Evolutionary conservation across 2,888 invertebrate genomes (phyloP).

Genomic region (Antheraea yamamai): DNA sequence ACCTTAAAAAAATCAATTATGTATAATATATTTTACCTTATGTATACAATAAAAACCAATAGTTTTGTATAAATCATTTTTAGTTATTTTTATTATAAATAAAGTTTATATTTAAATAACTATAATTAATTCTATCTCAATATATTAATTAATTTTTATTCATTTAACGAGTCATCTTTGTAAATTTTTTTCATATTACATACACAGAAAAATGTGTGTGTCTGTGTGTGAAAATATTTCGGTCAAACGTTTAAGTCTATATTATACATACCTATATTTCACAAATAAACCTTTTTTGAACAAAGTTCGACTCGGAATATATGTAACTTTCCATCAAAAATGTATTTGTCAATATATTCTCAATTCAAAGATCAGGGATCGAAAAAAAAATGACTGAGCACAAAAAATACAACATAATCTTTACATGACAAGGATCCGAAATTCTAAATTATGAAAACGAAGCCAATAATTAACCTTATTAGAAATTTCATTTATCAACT

Average conservation of each 20-base stretch:
- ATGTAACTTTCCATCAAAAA: no score
- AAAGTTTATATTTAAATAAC: background rate
- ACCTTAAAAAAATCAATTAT: slow-evolving; percentile 41
- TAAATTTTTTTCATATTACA: background rate
- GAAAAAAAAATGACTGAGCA: no score
- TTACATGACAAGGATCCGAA: no score
- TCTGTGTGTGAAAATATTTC: background rate
- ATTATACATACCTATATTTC: no score
- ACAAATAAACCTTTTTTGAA: no score
- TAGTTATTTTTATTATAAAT: background rate
- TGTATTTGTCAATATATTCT: no score
- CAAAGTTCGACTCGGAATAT: no score
- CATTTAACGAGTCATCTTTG: background rate
- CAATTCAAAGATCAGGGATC: no score
- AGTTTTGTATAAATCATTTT: background rate
- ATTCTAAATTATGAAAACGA: no score
- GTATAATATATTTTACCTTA: background rate
- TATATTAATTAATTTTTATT: background rate
- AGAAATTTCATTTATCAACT: no score
- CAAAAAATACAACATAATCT: no score
- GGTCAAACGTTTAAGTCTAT: background rate
- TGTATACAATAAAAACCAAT: background rate
- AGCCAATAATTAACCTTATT: no score
- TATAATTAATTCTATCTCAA: background rate
- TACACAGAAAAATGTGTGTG: background rate